A percentile compares a stretch with the other conserved stretches of the same genome.
phyloP scores from a whole-genome alignment of 2,797 vertebrate species.

The Bradypodion pumilum region DNA sequence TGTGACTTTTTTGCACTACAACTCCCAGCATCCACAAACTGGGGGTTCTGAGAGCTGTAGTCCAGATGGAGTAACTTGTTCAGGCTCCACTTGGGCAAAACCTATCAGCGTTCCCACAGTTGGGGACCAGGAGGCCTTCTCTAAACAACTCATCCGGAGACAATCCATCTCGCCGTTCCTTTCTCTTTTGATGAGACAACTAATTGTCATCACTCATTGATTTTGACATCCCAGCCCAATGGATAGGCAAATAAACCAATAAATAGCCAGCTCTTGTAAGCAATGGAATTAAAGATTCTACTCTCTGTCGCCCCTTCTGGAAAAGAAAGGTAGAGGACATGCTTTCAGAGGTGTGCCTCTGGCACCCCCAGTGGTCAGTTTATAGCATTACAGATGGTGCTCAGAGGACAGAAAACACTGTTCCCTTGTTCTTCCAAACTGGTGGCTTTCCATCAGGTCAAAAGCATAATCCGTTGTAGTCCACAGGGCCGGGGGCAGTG shows the following conservation, averaged over 20 bases:
- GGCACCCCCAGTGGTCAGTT: not conserved
- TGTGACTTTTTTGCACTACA: too few relatives aligned
- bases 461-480: not conserved
- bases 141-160: not conserved
- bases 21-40: too few relatives aligned
- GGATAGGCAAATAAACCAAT: not conserved
- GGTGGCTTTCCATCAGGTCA: not conserved
- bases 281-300: not conserved
- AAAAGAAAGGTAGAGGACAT: too few relatives aligned
- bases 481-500: not conserved
- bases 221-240: not conserved
- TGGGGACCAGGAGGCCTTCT: too few relatives aligned
- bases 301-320: not conserved
- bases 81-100: too few relatives aligned
- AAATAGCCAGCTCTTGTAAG: not conserved
- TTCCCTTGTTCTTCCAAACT: not conserved
- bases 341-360: not conserved
- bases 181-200: not conserved
- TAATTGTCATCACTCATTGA: fast-evolving
- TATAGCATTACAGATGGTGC: not conserved
- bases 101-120: not conserved
- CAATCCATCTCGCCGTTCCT: not conserved
- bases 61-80: too few relatives aligned
- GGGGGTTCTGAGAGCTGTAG: too few relatives aligned
- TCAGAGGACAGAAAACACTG: too few relatives aligned